Evolutionary conservation across 1,140 invertebrate species (phyloP).

Genomic region (Heliconius hewitsoni): DNA sequence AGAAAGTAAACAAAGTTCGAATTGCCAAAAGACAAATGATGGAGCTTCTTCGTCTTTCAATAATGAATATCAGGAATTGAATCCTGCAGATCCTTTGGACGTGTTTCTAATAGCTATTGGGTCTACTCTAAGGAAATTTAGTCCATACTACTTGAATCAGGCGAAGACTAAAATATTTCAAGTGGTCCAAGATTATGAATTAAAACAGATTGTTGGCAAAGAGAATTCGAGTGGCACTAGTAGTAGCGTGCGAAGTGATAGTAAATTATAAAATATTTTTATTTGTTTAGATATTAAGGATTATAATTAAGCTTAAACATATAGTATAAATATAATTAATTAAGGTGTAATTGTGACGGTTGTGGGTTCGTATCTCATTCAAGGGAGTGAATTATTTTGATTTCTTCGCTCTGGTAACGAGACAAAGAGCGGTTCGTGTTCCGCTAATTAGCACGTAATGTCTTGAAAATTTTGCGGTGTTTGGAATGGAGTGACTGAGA

Average conservation of each 20-base stretch:
- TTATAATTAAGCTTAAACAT: too few relatives aligned
- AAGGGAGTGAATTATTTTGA: too few relatives aligned
- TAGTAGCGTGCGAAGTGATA: slow-evolving; percentile 46
- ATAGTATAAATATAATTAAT: too few relatives aligned
- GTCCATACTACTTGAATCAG: slow-evolving; percentile 69
- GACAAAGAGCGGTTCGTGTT: too few relatives aligned
- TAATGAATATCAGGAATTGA: slow-evolving; percentile 53
- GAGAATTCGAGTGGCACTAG: slow-evolving; percentile 49
- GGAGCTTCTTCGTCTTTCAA: background rate
- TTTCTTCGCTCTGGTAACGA: too few relatives aligned
- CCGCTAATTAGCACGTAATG: too few relatives aligned
- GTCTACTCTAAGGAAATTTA: slow-evolving; percentile 63
- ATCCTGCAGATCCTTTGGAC: slow-evolving; percentile 62
- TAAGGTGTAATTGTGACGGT: too few relatives aligned
- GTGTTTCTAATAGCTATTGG: slow-evolving; percentile 68
- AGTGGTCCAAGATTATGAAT: slow-evolving; percentile 70
- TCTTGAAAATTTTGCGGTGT: too few relatives aligned
- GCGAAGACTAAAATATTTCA: slow-evolving; percentile 75
- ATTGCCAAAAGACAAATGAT: background rate
- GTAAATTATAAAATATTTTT: background rate
- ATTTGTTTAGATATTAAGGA: too few relatives aligned
- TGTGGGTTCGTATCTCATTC: too few relatives aligned
- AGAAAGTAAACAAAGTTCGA: background rate
- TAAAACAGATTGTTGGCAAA: slow-evolving; percentile 68
- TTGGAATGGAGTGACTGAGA: too few relatives aligned